Evolutionary conservation across 2,113 vertebrate species (phyloP), one percentile per base, ranked within the genome.

Genomic region (Choloepus hoffmanni): DNA sequence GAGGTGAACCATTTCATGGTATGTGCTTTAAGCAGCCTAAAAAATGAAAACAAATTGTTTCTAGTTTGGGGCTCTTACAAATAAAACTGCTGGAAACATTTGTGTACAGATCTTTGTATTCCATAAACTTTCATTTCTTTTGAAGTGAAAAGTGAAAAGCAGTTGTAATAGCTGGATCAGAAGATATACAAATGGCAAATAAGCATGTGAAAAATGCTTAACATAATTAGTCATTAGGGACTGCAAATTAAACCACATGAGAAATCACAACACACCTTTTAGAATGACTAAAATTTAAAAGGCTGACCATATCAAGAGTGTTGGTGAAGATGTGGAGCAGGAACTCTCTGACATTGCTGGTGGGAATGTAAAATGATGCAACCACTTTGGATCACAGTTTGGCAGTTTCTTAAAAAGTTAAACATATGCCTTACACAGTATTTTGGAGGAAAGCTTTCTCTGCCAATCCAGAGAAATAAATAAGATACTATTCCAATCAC

Each of bases 361-460:
- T 55, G 2, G 28, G 0, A 24, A 24, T 53, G 40, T 33, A 72
- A 79, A n/a, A 68, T n/a, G 7, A 36, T 26, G n/a, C 4, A 26
- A 63, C 45, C 62, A 30, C 60, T 79, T 45, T 83, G 50, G 19
- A 16, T 65, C 53, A 81, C 28, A 70, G 45, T 76, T 78, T 70
- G 70, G 16, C 1, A 15, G 28, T 65, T 88, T 83, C 85, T 89
- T 63, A 30, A 83, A 89, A 97, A 76, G 28, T 62, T 90, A 36
- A 65, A 76, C 14, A 33, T 92, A 79, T 0, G 77, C 36, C 12
- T n/a, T 86, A n/a, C 18, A 55, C 16, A 63, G n/a, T 24, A 82
- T 85, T 90, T 97, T 81, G 14, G 40, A 96, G 72, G n/a, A 94
- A 90, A 45, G 30, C 16, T 92, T 93, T 89, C 62, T 78, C 55